Base-by-base conservation (phyloP, 1,140 invertebrate species). In the Reticulitermes speratus region DNA sequence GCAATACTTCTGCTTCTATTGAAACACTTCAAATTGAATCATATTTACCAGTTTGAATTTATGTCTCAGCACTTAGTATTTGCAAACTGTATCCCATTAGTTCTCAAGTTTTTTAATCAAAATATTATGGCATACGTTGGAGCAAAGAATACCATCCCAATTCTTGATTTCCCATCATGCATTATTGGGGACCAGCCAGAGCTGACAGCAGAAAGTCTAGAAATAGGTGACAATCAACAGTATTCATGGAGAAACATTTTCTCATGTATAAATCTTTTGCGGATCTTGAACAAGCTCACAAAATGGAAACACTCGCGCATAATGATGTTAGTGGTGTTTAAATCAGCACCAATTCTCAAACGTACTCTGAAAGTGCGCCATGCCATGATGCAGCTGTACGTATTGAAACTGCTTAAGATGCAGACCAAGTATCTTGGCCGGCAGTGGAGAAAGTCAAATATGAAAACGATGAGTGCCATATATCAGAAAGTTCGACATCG, bases 271-370 rank as follows among this genome's bases (percentile, higher is more conserved):
- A 99, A 99, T 94, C 91, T 99, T 55, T 91, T 99, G 65, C 93
- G 99, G 89, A 97, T 99, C 89, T 93, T 99, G 44, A 99, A 99
- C 91, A 99, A 99, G 93, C 92, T 99, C 75, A 99, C 98, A 55
- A 99, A 99, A 91, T 99, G 98, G 97, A 99, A 99, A 91, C 98
- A 99, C 91, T 99, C 98, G 44, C 94, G 99, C 88, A 99, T 99
- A 48, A 99, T 99, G 98, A 99, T 99, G 98, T 92, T 99, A 83
- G 98, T 99, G 83, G 98, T 99, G 3, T 99, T 99, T 90, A 99
- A 99, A 92, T 99, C 98, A 84, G 98, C 99, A 14, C 98, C 99
- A 0, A 99, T 99, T 88, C 92, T 99, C 69, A 99, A 99, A 92
- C 94, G 98, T 88, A 98, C 98, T 14, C 92, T 99, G 19, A 99